These are phyloP conservation scores for Halcyon leucocephala DNA, from an alignment of 2,797 vertebrate species.

Conservation along the genomic window DNA sequence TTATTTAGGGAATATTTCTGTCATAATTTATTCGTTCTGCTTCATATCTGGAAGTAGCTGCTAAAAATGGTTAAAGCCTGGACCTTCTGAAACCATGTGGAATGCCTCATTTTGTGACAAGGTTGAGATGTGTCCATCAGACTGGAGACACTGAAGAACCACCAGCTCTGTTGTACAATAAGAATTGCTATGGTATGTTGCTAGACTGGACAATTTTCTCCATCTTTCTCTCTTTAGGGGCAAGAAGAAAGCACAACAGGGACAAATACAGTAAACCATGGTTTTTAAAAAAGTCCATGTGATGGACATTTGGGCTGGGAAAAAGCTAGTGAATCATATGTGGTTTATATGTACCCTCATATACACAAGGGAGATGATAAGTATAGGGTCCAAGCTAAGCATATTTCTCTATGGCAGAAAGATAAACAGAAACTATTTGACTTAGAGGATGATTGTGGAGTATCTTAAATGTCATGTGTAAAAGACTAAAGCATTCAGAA, in stretches of 20 bases:
- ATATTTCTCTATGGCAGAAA: not conserved
- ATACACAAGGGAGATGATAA: not conserved
- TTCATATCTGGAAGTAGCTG: not conserved
- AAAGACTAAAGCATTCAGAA: not conserved
- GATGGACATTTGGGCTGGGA: not conserved
- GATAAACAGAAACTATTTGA: not conserved
- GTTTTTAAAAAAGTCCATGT: not conserved
- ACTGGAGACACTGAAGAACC: rapidly evolving
- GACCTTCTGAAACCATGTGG: not conserved
- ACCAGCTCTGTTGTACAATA: not conserved
- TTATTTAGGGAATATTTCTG: not conserved
- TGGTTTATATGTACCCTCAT: not conserved
- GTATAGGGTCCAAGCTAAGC: not conserved
- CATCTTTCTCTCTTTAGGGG: not conserved
- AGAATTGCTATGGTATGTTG: rapidly evolving
- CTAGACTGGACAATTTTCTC: not conserved
- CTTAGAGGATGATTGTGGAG: not conserved
- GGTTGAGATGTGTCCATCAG: not conserved
- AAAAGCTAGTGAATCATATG: not conserved
- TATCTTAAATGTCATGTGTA: rapidly evolving
- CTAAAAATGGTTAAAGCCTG: not conserved
- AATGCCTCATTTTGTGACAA: not conserved
- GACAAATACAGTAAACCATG: not conserved
- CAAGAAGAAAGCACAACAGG: not conserved
- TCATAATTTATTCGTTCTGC: not conserved